These are phyloP conservation scores for Tiphia femorata DNA, from an alignment of 2,888 invertebrate genomes.

Conservation along the genomic window DNA sequence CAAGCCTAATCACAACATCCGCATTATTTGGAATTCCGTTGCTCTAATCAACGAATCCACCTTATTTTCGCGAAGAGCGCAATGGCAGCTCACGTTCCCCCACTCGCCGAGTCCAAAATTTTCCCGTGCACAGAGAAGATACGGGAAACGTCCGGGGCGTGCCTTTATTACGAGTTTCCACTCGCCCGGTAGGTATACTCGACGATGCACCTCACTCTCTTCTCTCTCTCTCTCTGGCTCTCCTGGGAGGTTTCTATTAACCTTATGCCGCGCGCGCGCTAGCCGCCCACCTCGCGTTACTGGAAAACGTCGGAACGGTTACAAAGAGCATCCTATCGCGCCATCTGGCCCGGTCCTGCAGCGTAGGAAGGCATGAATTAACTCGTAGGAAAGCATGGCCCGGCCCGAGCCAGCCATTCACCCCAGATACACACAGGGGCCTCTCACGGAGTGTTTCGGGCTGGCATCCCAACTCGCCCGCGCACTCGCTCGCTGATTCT, in stretches of 20 bases:
- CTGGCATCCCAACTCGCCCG: not conserved
- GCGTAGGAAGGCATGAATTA: constrained; percentile 36
- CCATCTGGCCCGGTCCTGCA: constrained; percentile 36
- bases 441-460: constrained; percentile 9
- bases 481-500: not conserved
- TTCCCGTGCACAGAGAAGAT: no score
- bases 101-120: no score
- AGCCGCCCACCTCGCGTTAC: constrained; percentile 15
- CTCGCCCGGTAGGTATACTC: no score
- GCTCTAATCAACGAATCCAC: no score
- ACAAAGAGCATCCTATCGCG: constrained; percentile 39
- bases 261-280: constrained; percentile 24
- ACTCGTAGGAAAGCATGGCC: constrained; percentile 30
- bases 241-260: constrained; percentile 43
- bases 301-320: constrained; percentile 30
- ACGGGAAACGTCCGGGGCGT: no score
- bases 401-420: constrained; percentile 22
- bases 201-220: no score
- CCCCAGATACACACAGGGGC: constrained; percentile 30
- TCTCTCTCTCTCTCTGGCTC: no score
- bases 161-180: no score
- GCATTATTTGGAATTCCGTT: no score
- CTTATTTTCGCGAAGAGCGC: no score
- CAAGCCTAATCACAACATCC: no score
- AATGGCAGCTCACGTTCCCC: no score